Evolutionary conservation across 2,797 vertebrate genomes (phyloP), one percentile per base, ranked within the genome.

Genomic region (Pangasius djambal): DNA sequence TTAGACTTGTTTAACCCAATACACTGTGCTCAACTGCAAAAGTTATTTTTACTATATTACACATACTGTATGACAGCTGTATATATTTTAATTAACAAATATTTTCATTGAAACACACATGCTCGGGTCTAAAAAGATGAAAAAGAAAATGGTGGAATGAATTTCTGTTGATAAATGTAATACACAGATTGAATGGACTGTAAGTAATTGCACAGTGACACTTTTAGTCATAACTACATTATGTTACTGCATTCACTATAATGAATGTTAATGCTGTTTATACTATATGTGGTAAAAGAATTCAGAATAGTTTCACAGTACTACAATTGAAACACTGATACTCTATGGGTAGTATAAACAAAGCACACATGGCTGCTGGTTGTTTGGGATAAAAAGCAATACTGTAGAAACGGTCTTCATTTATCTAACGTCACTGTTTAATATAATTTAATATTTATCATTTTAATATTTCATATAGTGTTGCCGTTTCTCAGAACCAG

Each of bases 81-180:
- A 78, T 31, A 34, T 79, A 57, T 10, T 55, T 61, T 82, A 82
- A 59, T 28, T 61, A 59, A 28, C 12, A 82, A 61, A 82, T 81
- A 81, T 82, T 59, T 40, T 82, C 79, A 15, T 78, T 15, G 13
- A 18, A 55, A 55, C 6, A 55, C n/a, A 55, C 8, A 50, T 48
- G 10, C 22, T 77, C 44, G 2, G 31, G 50, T 57, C 22, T 81
- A 40, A 40, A 40, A 40, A 40, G n/a, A 81, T 57, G 20, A 12
- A 59, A 81, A 52, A 52, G 12, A 59, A 9, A 34, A 20, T 0
- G 15, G 15, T 78, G 48, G 28, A 78, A 16, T 79, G 3, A 34
- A 59, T 12, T 34, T 34, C 50, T 34, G 2, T 10, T 59, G 5
- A 59, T 37, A 59, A 82, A 61, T 37, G 20, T 59, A 55, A 79